phyloP scores from a whole-genome alignment of 2,888 invertebrate genomes.

The Drosophila glabriapex region DNA sequence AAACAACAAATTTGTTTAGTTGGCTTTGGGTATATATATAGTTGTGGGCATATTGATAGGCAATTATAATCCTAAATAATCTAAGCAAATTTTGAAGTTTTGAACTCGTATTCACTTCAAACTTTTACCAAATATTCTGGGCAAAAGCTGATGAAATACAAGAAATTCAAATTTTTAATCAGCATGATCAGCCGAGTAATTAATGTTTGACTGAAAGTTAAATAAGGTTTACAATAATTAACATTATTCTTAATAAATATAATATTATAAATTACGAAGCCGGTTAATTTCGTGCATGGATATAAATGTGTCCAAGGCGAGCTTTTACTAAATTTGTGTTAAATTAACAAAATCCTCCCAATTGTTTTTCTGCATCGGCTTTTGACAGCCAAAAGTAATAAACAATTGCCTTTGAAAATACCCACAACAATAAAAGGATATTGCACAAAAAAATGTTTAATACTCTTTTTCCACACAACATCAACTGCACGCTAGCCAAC shows the following conservation, averaged over 20 bases:
- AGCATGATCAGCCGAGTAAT: neutral
- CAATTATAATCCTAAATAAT: slow-evolving; percentile 44
- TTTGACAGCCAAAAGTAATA: neutral
- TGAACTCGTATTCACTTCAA: slow-evolving; percentile 19
- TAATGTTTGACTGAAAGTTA: neutral
- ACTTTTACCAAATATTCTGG: neutral
- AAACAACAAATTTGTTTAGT: slow-evolving; percentile 65
- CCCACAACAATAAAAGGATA: slow-evolving; percentile 37
- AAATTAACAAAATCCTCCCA: neutral
- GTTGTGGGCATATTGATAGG: slow-evolving; percentile 43
- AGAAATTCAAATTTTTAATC: slow-evolving; percentile 2
- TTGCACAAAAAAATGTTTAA: slow-evolving; percentile 50
- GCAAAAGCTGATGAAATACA: slow-evolving; percentile 24
- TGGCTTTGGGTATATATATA: slow-evolving; percentile 35
- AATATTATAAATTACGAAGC: neutral
- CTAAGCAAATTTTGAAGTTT: neutral
- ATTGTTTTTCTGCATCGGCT: neutral
- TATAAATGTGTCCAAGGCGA: neutral
- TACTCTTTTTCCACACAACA: slow-evolving; percentile 26
- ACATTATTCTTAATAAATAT: neutral
- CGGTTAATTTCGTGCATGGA: neutral
- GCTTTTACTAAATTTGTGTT: neutral
- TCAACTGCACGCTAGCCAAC: slow-evolving; percentile 50
- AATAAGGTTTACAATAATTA: neutral
- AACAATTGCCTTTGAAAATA: slow-evolving; percentile 61